Evolutionary conservation across 2,797 vertebrate genomes (phyloP).

Genomic region (Pterois miles): DNA sequence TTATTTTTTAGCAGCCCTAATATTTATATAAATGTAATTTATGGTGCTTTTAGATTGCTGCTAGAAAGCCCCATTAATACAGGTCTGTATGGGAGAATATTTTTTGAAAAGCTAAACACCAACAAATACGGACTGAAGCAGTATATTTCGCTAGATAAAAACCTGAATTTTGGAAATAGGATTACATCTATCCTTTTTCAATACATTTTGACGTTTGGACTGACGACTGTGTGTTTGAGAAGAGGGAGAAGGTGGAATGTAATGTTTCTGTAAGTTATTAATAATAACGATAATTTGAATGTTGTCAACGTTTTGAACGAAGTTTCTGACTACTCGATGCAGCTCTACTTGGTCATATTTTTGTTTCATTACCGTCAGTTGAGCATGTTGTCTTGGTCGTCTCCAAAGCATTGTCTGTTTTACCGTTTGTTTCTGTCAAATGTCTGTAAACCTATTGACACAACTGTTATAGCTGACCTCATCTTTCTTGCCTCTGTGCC

Average conservation of each 20-base stretch:
- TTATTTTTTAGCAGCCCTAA: background rate
- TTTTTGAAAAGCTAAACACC: background rate
- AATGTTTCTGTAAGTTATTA: background rate
- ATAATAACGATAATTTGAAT: background rate
- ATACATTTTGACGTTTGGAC: too few species aligned
- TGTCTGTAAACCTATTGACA: background rate
- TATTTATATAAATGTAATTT: background rate
- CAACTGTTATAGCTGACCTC: too few species aligned
- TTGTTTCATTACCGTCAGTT: background rate
- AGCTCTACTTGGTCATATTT: background rate
- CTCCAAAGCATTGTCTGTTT: background rate
- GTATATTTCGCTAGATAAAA: too few species aligned
- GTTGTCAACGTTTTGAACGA: background rate
- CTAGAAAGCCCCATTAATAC: background rate
- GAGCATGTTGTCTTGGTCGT: background rate
- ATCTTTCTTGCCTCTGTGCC: background rate
- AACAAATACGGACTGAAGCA: background rate
- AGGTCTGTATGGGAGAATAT: background rate
- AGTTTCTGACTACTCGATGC: background rate
- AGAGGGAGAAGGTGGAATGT: background rate
- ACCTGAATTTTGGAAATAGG: too few species aligned
- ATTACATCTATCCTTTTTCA: too few species aligned
- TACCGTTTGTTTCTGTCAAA: background rate
- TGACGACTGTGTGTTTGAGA: background rate
- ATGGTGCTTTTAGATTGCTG: background rate